Evolutionary conservation across 2,888 invertebrate genomes (phyloP).

Genomic region (Seira sanloemensis): DNA sequence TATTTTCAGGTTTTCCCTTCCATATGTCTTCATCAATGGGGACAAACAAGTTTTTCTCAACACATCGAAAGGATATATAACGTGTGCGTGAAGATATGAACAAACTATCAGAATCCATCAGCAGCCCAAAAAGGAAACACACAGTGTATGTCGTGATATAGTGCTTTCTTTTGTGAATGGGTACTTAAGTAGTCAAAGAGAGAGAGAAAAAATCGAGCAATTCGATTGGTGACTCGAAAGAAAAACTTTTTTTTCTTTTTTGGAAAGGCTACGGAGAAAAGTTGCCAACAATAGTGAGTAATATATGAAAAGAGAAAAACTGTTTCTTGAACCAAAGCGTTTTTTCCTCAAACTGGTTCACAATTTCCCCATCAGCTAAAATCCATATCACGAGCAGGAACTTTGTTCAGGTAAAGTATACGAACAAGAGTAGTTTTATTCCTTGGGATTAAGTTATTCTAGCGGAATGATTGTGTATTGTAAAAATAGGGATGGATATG

Average conservation of each 20-base stretch:
- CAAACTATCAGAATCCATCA: background rate
- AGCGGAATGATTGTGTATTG: conserved; percentile 62
- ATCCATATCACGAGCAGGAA: conserved; percentile 19
- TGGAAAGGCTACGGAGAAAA: conserved; percentile 37
- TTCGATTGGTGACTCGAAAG: conserved; percentile 44
- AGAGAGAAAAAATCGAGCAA: conserved; percentile 20
- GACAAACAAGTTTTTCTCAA: conserved; percentile 21
- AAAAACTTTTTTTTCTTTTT: conserved; percentile 33
- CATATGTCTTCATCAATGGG: conserved; percentile 15
- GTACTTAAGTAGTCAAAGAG: conserved; percentile 44
- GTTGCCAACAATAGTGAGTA: conserved; percentile 26
- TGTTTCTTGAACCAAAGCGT: background rate
- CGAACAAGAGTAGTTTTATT: conserved; percentile 32
- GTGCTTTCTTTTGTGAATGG: conserved; percentile 31
- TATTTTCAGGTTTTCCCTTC: conserved; percentile 45
- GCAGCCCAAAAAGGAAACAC: background rate
- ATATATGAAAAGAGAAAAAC: background rate
- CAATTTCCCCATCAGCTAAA: conserved; percentile 25
- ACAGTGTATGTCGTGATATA: background rate
- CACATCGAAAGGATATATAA: background rate
- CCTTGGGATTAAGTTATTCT: conserved; percentile 53
- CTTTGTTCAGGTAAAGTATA: conserved; percentile 37
- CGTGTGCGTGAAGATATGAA: background rate
- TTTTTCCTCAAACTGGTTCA: conserved; percentile 3
- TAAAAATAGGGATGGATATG: conserved; percentile 22